A percentile compares a stretch with the other conserved stretches of the same genome.
Conservation (phyloP, 2,113 vertebrate genomes). For the Caretta caretta region DNA sequence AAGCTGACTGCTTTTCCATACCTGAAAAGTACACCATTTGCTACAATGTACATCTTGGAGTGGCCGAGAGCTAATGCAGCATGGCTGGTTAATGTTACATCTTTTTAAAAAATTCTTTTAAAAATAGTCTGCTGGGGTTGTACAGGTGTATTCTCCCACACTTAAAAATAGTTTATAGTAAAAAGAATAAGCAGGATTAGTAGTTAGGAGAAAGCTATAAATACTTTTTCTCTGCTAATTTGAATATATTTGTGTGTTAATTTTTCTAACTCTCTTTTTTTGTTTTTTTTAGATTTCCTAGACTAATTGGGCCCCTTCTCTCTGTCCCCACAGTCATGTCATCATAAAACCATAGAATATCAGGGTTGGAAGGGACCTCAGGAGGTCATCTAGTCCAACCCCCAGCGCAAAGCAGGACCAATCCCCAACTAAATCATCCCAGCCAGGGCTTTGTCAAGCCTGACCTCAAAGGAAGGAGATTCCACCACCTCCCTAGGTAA, state of each 20-base stretch:
- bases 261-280: background rate
- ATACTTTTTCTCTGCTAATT: background rate
- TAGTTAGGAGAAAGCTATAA: background rate
- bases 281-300: background rate
- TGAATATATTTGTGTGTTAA: background rate
- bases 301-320: background rate
- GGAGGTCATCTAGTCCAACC: too few relatives aligned
- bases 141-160: background rate
- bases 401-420: too few relatives aligned
- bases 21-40: fast-evolving
- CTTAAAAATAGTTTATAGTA: background rate
- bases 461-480: too few relatives aligned
- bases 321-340: background rate
- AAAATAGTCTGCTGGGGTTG: background rate
- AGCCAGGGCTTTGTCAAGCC: too few relatives aligned
- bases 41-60: background rate
- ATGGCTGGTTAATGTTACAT: fast-evolving
- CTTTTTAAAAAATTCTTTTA: background rate
- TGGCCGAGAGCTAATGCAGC: background rate
- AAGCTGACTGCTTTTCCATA: fast-evolving
- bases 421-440: too few relatives aligned
- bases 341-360: too few relatives aligned
- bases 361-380: too few relatives aligned
- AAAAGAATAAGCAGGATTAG: background rate
- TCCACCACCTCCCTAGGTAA: too few relatives aligned